A percentile compares a stretch with the other conserved stretches of the same genome.
Evolutionary conservation across 2,888 invertebrate species (phyloP).

Genomic region (Empis livida): DNA sequence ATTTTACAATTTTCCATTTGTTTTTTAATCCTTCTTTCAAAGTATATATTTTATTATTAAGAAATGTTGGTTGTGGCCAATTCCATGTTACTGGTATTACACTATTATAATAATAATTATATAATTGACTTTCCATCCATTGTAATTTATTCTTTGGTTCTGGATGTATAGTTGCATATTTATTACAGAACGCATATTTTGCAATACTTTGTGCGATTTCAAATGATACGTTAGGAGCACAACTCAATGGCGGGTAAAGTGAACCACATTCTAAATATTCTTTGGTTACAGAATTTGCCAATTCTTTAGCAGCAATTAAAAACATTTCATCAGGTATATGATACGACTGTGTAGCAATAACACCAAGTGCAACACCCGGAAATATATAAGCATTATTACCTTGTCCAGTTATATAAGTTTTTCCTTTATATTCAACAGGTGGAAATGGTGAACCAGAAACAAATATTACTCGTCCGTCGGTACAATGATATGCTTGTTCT

Average conservation of each 20-base stretch:
- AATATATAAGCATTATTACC: constrained; percentile 92
- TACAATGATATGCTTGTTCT: constrained; percentile 58
- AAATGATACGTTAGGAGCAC: constrained; percentile 70
- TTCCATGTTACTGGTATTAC: no score
- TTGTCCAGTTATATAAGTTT: constrained; percentile 74
- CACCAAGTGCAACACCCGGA: constrained; percentile 83
- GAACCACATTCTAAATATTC: constrained; percentile 67
- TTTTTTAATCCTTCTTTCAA: no score
- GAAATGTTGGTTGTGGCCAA: no score
- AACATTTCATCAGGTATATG: constrained; percentile 83
- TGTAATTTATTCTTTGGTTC: constrained; percentile 24
- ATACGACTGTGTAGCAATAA: constrained; percentile 73
- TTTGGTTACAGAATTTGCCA: constrained; percentile 63
- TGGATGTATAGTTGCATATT: neutral
- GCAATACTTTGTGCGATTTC: constrained; percentile 71
- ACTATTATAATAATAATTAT: constrained; percentile 35
- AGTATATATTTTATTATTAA: no score
- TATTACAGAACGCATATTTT: constrained; percentile 66
- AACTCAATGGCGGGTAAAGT: constrained; percentile 72
- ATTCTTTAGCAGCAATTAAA: constrained; percentile 71
- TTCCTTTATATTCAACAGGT: constrained; percentile 60
- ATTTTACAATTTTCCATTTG: no score
- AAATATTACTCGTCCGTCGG: constrained; percentile 75
- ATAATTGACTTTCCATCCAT: constrained; percentile 61
- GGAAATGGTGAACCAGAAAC: constrained; percentile 89